Conservation (phyloP, 2,113 vertebrate species). For the Corythaeola cristata region DNA sequence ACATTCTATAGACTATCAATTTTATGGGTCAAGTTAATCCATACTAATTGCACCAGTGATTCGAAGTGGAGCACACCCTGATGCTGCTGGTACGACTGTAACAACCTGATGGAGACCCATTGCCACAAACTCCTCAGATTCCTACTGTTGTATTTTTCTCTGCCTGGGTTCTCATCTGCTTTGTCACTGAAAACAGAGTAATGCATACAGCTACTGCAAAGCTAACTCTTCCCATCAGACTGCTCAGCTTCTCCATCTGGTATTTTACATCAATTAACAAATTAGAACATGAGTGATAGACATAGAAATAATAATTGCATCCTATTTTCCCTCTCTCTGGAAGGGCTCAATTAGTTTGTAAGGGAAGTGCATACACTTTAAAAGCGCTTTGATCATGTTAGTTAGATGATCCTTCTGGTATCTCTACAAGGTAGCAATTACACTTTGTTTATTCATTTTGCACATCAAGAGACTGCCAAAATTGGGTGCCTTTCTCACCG, state of each 20-base stretch:
- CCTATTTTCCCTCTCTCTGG: neutral
- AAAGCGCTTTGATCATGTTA: neutral
- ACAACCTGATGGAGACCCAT: neutral
- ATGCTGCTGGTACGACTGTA: neutral
- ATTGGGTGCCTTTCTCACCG: neutral
- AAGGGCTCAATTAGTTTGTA: neutral
- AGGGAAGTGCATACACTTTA: neutral
- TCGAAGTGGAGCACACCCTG: neutral
- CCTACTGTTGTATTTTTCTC: neutral
- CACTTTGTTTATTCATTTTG: neutral
- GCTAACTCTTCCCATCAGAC: slow-evolving; percentile 3
- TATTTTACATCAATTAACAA: slow-evolving; percentile 57
- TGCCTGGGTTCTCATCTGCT: neutral
- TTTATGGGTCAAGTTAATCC: neutral
- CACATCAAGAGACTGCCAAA: neutral
- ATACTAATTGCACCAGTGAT: neutral
- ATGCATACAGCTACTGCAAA: slow-evolving; percentile 4
- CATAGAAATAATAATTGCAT: slow-evolving; percentile 10
- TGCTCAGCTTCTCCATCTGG: slow-evolving; percentile 36
- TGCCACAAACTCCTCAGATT: neutral
- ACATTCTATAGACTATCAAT: neutral
- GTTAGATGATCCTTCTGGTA: neutral
- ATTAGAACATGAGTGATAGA: slow-evolving; percentile 29
- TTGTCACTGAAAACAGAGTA: neutral
- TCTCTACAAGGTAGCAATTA: neutral